phyloP scores from a whole-genome alignment of 1,140 invertebrate species.

The Lepidurus couesii region DNA sequence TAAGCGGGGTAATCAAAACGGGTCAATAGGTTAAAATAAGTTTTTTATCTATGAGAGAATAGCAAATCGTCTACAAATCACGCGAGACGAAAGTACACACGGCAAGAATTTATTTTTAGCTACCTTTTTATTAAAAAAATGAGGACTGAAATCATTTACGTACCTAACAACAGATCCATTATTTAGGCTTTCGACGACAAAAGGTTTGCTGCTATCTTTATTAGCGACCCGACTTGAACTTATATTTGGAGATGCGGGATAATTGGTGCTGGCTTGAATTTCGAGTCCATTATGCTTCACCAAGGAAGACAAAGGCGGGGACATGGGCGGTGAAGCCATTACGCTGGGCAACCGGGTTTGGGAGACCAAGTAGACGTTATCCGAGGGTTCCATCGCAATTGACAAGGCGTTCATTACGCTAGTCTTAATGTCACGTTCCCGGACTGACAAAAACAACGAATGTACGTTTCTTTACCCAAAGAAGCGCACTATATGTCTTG shows the following conservation, averaged over 20 bases:
- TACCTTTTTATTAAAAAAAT: not conserved
- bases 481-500: too few species aligned
- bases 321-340: constrained; percentile 7
- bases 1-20: too few species aligned
- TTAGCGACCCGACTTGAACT: not conserved
- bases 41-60: too few species aligned
- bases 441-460: too few species aligned
- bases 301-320: not conserved
- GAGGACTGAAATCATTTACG: not conserved
- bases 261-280: constrained; percentile 9
- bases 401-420: not conserved
- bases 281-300: not conserved
- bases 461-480: too few species aligned
- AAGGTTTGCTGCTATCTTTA: constrained; percentile 18
- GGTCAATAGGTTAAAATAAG: too few species aligned
- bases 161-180: constrained; percentile 6
- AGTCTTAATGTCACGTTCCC: too few species aligned
- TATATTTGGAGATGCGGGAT: not conserved
- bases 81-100: too few species aligned
- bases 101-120: not conserved
- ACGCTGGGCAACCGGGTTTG: not conserved
- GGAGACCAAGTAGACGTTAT: not conserved
- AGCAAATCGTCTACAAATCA: too few species aligned
- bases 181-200: constrained; percentile 6
- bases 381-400: not conserved